Base-by-base conservation (phyloP, 2,797 vertebrate species). In the Threskiornis aethiopicus region DNA sequence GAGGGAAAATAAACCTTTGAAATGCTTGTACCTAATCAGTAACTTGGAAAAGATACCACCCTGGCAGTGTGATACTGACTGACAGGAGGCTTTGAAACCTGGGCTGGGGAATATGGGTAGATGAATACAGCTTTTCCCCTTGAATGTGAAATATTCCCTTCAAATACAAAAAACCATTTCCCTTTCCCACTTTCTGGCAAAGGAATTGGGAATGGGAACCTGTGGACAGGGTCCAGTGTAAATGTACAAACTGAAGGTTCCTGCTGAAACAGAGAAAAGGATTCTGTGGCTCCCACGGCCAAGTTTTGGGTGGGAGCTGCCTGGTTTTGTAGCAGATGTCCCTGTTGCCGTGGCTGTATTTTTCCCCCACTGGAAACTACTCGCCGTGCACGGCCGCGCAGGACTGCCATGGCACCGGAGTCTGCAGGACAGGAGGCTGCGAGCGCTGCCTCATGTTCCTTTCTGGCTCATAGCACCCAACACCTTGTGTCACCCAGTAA, bases 401-500 rank as follows among this genome's bases (percentile, higher is more conserved):
- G 84, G 19, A 47, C 58, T 89, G 78, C 52, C 12, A 3, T 3
- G 57, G 70, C 75, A 31, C 54, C 5, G 4, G 33, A 35, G 58
- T 16, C 71, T 76, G 94, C 76, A 58, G 51, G 70, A 55, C 58
- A 51, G 58, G 41, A 35, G 84, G 33, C 82, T 57, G 46, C 16
- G 70, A 33, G 70, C 5, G 1, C 59, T 84, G 83, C 84, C 66
- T 41, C 70, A 1, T 25, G 6, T 13, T 83, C 82, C 79, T 73
- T 81, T 54, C 95, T 97, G 96, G 75, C 87, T 96, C 93, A 80
- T 90, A 95, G 87, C 95, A 70, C 72, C 94, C 96, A 83, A 84
- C 96, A 95, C 93, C 89, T 95, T 21, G 85, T 82, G 92, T 96
- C 83, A 82, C 89, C 87, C 95, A 86, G 76, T 70, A 69, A 37